phyloP scores from a whole-genome alignment of 2,888 invertebrate species.

The Abrostola tripartita region DNA sequence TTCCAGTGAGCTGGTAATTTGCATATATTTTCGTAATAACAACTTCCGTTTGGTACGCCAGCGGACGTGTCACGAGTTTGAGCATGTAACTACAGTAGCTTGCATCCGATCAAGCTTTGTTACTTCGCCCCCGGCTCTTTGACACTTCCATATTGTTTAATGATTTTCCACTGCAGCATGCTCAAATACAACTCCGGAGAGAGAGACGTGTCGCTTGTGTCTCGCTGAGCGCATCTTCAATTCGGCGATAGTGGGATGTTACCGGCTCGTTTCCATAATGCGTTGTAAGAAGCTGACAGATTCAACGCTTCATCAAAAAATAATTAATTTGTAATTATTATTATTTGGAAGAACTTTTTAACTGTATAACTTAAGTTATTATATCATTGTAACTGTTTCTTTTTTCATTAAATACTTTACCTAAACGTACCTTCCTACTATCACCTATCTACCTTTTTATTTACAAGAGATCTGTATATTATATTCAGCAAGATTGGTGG shows the following conservation, averaged over 20 bases:
- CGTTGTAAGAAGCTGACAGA: slow-evolving; percentile 72
- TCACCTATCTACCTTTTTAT: slow-evolving; percentile 35
- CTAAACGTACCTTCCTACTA: no score
- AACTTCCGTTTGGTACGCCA: slow-evolving; percentile 79
- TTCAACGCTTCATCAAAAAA: slow-evolving; percentile 71
- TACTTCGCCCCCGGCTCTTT: slow-evolving; percentile 50
- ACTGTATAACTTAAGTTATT: slow-evolving; percentile 14
- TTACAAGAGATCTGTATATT: slow-evolving; percentile 45
- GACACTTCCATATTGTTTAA: slow-evolving; percentile 46
- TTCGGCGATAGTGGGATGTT: slow-evolving; percentile 73
- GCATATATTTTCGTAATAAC: slow-evolving; percentile 85
- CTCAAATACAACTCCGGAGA: slow-evolving; percentile 36
- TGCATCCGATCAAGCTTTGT: slow-evolving; percentile 56
- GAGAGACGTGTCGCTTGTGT: slow-evolving; percentile 34
- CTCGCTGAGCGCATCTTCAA: slow-evolving; percentile 54
- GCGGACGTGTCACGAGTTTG: slow-evolving; percentile 75
- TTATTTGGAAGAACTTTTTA: slow-evolving; percentile 57
- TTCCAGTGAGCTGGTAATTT: slow-evolving; percentile 79
- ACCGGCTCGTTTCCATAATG: slow-evolving; percentile 71
- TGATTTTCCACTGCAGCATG: slow-evolving; percentile 32
- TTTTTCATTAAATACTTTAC: not conserved
- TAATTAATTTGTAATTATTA: slow-evolving; percentile 74
- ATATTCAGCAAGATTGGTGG: slow-evolving; percentile 59
- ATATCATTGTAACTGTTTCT: slow-evolving; percentile 11
- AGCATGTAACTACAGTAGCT: slow-evolving; percentile 62